Percentiles rank a stretch among this genome's conserved stretches.
These are phyloP conservation scores for Tychaedon coryphoeus DNA, from an alignment of 2,113 vertebrate genomes.

Conservation along the genomic window DNA sequence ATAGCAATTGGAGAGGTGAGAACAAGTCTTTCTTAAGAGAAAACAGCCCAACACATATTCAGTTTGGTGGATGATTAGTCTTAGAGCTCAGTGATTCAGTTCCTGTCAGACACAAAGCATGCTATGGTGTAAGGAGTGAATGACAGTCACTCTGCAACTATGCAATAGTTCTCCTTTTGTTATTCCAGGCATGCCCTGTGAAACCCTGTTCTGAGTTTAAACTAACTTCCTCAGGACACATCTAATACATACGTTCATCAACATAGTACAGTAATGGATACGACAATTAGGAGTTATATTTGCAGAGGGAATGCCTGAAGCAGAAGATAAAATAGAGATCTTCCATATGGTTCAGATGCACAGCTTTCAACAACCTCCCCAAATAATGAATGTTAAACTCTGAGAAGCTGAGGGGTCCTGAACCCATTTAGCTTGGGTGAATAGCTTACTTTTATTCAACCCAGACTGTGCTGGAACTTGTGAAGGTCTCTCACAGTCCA, in stretches of 20 bases:
- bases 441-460: not conserved
- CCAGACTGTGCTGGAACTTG: not conserved
- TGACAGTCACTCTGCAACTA: not conserved
- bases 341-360: not conserved
- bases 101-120: fast-evolving
- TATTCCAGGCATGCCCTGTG: not conserved
- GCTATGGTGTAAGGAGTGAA: not conserved
- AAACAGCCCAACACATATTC: not conserved
- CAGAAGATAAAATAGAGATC: not conserved
- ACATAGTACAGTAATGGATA: not conserved
- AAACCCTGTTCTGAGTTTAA: not conserved
- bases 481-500: not conserved
- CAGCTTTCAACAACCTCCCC: not conserved
- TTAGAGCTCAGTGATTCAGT: not conserved
- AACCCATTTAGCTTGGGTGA: not conserved
- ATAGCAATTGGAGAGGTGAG: slow-evolving; percentile 61
- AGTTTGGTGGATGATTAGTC: not conserved
- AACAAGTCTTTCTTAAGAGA: not conserved
- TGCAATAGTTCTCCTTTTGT: not conserved
- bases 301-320: not conserved
- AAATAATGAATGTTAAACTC: not conserved
- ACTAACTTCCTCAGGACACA: not conserved
- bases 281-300: not conserved
- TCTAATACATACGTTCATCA: not conserved
- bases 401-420: not conserved